Base-by-base conservation (phyloP, 2,888 invertebrate species). In the Phania funesta region DNA sequence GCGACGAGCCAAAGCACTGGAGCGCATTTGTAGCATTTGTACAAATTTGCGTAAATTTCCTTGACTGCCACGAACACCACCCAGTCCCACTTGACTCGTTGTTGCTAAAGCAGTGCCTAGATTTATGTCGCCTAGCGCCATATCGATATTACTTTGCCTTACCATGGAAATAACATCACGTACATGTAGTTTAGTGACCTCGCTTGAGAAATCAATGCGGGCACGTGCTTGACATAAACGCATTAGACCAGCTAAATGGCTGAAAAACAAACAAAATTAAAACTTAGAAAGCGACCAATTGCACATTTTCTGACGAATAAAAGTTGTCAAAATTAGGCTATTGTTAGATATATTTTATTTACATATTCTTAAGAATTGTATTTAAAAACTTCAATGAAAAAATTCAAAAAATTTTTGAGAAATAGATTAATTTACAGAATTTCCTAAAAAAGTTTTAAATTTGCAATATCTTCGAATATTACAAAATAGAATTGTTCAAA, bases 241-340 rank as follows among this genome's bases (percentile, higher is more conserved):
- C 79, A 98, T 95, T 82, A 98, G 93, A 0, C 97, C 98, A 91
- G 98, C 96, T 9, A 98, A 92, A 89, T 98, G 98, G 54, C 98
- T 92, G 7, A 2, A 54, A 52, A 41, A 26, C 26, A 20, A n/a
- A n/a, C n/a, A n/a, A n/a, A n/a, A n/a, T n/a, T n/a, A n/a, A n/a
- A n/a, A n/a, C n/a, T n/a, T n/a, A n/a, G n/a, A n/a, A n/a, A n/a
- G n/a, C n/a, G n/a, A n/a, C n/a, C n/a, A n/a, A n/a, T n/a, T n/a
- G n/a, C n/a, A n/a, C n/a, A n/a, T n/a, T n/a, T n/a, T n/a, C n/a
- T n/a, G n/a, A n/a, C n/a, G n/a, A n/a, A n/a, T n/a, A n/a, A n/a
- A n/a, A n/a, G n/a, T n/a, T n/a, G n/a, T n/a, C n/a, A n/a, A n/a
- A n/a, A n/a, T n/a, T n/a, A n/a, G n/a, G n/a, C n/a, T n/a, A n/a